A percentile compares a stretch with the other conserved stretches of the same genome.
Conservation (phyloP, 2,797 vertebrate genomes). For the Manis crassicaudata region DNA sequence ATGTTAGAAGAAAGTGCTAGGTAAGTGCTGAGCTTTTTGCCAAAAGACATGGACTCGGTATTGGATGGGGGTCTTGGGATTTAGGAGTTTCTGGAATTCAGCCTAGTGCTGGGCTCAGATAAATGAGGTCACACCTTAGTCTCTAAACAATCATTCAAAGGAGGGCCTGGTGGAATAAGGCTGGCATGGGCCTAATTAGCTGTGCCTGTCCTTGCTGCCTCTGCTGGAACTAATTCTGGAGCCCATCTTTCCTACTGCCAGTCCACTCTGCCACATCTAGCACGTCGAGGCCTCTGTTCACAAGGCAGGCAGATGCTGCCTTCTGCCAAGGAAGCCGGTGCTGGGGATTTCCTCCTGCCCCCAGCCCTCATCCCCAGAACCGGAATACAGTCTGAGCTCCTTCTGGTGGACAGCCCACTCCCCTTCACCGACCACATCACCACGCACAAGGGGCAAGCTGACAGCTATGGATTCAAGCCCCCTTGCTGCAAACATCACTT, state of each 20-base stretch:
- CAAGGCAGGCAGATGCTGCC: not conserved
- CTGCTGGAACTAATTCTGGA: not conserved
- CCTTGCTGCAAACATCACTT: not conserved
- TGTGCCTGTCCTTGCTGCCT: not conserved
- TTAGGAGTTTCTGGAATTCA: slow-evolving; percentile 42
- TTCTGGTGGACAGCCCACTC: fast-evolving
- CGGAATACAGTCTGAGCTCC: not conserved
- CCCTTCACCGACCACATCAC: not conserved
- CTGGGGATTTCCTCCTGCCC: not conserved
- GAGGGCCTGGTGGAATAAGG: not conserved
- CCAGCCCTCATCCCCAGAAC: not conserved
- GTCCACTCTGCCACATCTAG: not conserved
- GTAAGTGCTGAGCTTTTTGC: slow-evolving; percentile 44
- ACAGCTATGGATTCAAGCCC: fast-evolving
- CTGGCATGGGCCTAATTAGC: not conserved
- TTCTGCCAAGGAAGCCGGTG: not conserved
- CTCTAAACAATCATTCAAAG: not conserved
- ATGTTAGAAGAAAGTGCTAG: slow-evolving; percentile 26
- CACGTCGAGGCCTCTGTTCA: not conserved
- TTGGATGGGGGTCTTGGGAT: not conserved
- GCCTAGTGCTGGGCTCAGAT: not conserved
- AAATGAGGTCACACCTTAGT: slow-evolving; percentile 5
- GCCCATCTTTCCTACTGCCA: not conserved
- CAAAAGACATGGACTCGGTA: not conserved
- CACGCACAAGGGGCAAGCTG: not conserved